Evolutionary conservation across 2,113 vertebrate species (phyloP).

Genomic region (Periophthalmus modestus): DNA sequence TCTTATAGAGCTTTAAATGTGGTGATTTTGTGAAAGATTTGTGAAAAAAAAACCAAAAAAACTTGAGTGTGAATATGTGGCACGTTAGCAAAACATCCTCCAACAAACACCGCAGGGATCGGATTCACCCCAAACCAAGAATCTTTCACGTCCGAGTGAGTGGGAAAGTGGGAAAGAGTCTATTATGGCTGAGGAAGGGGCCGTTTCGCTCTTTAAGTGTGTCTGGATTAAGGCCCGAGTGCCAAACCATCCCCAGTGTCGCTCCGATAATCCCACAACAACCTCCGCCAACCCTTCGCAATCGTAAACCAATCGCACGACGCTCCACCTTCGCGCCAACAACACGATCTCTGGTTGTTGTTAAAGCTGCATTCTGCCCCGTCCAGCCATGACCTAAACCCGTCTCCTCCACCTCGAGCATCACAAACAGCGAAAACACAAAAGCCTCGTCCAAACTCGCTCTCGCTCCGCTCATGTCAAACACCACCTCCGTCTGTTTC

Average conservation of each 20-base stretch:
- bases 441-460: conserved; percentile 45
- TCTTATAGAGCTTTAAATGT: no score
- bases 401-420: conserved; percentile 52
- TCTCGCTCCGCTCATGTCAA: conserved; percentile 48
- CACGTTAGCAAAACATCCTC: conserved; percentile 34
- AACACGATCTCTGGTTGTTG: conserved; percentile 29
- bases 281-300: conserved; percentile 25
- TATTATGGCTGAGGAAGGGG: conserved; percentile 39
- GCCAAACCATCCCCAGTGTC: conserved; percentile 27
- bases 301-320: conserved; percentile 50
- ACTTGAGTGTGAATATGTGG: conserved; percentile 62
- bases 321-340: conserved; percentile 37
- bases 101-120: conserved; percentile 25
- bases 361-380: conserved; percentile 49
- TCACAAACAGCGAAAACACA: conserved; percentile 26
- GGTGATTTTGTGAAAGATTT: no score
- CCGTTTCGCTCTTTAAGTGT: conserved; percentile 37
- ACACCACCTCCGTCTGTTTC: conserved; percentile 71
- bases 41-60: no score
- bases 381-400: conserved; percentile 60
- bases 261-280: conserved; percentile 56
- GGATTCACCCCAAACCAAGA: conserved; percentile 37
- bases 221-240: conserved; percentile 41
- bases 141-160: conserved; percentile 41
- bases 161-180: conserved; percentile 24